Conservation (phyloP, 23 tunicate species). For the Trididemnum nubilum region DNA sequence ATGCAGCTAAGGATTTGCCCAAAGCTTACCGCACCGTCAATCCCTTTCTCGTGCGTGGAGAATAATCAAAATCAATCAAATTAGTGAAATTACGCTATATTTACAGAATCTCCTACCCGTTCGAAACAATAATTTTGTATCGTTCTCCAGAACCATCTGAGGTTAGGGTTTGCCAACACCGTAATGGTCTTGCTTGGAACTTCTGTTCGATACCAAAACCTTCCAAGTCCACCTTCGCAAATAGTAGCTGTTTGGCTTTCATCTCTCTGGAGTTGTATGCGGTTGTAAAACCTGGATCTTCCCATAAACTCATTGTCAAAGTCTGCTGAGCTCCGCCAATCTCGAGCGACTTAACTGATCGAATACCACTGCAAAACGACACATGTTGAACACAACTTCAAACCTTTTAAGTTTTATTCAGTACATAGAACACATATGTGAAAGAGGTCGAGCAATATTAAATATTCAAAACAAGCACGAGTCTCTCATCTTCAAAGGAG, state of each 20-base stretch:
- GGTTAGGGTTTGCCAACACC: constrained; percentile 15
- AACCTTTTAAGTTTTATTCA: too few species aligned
- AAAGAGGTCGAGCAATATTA: too few species aligned
- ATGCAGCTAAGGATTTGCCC: too few species aligned
- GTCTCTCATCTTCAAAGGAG: too few species aligned
- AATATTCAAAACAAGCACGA: too few species aligned
- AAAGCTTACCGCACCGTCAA: too few species aligned
- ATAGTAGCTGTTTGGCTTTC: neutral
- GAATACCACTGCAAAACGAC: neutral
- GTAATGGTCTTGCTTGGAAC: neutral
- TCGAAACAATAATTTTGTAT: neutral
- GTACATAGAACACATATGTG: too few species aligned
- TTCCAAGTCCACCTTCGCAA: neutral
- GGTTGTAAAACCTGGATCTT: neutral
- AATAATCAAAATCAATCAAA: too few species aligned
- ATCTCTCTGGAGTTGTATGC: neutral
- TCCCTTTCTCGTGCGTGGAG: too few species aligned
- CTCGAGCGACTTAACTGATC: neutral
- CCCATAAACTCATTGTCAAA: neutral
- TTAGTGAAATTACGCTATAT: too few species aligned
- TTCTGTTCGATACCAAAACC: neutral
- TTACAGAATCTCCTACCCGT: too few species aligned
- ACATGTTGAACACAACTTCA: too few species aligned
- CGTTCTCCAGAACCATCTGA: neutral
- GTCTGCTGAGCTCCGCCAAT: neutral